phyloP scores from a whole-genome alignment of 1,140 invertebrate genomes.

The Platyura marginata region DNA sequence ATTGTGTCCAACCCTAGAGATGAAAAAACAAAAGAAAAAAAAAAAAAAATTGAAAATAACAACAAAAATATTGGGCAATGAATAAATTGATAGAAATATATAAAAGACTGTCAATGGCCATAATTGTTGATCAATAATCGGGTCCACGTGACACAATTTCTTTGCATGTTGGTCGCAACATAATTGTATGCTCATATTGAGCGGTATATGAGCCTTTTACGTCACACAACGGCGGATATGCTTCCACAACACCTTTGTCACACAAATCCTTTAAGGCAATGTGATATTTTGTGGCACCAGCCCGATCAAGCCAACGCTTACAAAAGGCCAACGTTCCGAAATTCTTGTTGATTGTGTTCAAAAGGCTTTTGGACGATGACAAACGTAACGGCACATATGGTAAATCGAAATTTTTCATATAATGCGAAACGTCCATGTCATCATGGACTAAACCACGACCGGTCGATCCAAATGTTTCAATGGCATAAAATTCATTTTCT shows the following conservation, averaged over 20 bases:
- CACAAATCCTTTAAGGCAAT: slow-evolving; percentile 97
- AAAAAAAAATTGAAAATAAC: neutral
- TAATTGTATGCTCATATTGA: slow-evolving; percentile 97
- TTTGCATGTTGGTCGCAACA: slow-evolving; percentile 95
- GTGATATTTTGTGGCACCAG: slow-evolving; percentile 93
- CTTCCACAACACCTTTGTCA: slow-evolving; percentile 88
- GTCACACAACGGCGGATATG: slow-evolving; percentile 97
- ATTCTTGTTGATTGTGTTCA: slow-evolving; percentile 94
- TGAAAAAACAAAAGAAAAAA: neutral
- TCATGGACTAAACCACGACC: slow-evolving; percentile 93
- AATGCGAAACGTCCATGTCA: slow-evolving; percentile 98
- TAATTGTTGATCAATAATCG: slow-evolving; percentile 64
- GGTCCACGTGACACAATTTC: slow-evolving; percentile 92
- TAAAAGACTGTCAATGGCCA: too few species aligned
- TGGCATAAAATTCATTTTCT: slow-evolving; percentile 98
- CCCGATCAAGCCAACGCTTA: slow-evolving; percentile 93
- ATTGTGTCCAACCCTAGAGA: too few species aligned
- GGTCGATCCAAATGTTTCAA: slow-evolving; percentile 98
- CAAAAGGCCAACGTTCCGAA: slow-evolving; percentile 98
- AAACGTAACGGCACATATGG: slow-evolving; percentile 81
- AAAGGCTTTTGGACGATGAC: slow-evolving; percentile 78
- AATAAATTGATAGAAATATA: too few species aligned
- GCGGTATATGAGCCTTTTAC: slow-evolving; percentile 97
- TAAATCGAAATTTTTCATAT: slow-evolving; percentile 98
- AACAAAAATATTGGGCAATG: neutral